phyloP scores from a whole-genome alignment of 1,140 invertebrate genomes.

The Steinernema khuongi region DNA sequence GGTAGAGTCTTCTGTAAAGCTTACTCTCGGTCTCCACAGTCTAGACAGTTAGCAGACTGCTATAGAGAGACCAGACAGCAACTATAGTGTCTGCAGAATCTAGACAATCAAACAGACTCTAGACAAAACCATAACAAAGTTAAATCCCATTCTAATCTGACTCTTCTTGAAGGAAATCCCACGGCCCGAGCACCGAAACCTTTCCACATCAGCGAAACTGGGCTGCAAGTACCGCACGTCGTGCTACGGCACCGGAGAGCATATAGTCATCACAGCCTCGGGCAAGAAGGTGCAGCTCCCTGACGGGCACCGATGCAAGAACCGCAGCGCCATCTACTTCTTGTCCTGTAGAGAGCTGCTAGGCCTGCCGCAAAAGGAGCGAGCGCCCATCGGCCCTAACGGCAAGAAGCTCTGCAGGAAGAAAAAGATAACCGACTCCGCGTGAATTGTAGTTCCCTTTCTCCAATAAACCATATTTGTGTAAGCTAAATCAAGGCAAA shows the following conservation, averaged over 20 bases:
- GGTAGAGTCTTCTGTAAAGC: too few species aligned
- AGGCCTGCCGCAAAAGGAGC: not conserved
- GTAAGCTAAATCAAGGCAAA: not conserved
- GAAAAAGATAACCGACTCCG: not conserved
- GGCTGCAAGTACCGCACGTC: not conserved
- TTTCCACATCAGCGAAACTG: not conserved
- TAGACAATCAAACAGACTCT: too few species aligned
- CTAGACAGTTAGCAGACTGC: too few species aligned
- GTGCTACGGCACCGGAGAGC: not conserved
- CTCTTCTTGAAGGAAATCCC: slow-evolving; percentile 13
- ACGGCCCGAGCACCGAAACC: not conserved
- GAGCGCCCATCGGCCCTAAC: not conserved
- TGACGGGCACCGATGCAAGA: not conserved
- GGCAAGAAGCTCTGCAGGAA: not conserved
- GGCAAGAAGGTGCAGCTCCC: not conserved
- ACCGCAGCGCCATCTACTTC: not conserved
- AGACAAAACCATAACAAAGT: too few species aligned
- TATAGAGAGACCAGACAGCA: too few species aligned
- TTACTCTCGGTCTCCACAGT: too few species aligned
- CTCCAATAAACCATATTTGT: not conserved
- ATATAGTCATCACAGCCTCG: not conserved
- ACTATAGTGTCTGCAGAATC: too few species aligned
- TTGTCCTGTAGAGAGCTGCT: not conserved
- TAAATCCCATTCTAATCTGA: too few species aligned
- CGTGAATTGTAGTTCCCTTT: not conserved